phyloP scores from a whole-genome alignment of 2,113 vertebrate species.

The Ophthalmolycus amberensis region DNA sequence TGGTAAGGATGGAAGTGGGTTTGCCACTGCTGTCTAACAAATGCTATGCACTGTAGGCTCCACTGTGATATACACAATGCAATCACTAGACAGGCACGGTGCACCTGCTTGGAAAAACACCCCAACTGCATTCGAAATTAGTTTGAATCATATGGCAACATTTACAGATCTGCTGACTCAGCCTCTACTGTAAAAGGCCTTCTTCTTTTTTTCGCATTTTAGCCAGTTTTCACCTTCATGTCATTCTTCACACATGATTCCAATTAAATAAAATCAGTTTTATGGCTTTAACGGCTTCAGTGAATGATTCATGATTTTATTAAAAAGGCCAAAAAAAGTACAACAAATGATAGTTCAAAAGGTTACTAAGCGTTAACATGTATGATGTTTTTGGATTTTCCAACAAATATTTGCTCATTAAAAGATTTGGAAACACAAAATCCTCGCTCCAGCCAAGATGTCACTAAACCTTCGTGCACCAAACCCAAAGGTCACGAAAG shows the following conservation, averaged over 20 bases:
- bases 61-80: slow-evolving; percentile 8
- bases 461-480: neutral
- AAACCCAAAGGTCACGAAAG: neutral
- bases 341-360: neutral
- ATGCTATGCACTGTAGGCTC: neutral
- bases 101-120: slow-evolving; percentile 69
- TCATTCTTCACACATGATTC: neutral
- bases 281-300: neutral
- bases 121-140: slow-evolving; percentile 23
- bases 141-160: slow-evolving; percentile 31
- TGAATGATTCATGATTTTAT: neutral
- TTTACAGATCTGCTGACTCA: slow-evolving; percentile 14
- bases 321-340: neutral
- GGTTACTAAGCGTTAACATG: neutral
- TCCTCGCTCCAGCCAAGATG: neutral
- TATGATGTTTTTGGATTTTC: neutral
- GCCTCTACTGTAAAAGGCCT: slow-evolving; percentile 3
- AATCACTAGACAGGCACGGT: slow-evolving; percentile 18
- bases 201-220: neutral
- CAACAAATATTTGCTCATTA: neutral
- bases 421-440: neutral
- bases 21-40: slow-evolving; percentile 34
- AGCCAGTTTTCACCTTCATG: neutral
- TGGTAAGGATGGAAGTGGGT: slow-evolving; percentile 20
- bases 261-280: neutral